These are phyloP conservation scores for Holcopasites calliopsidis DNA, from an alignment of 1,140 invertebrate genomes.

Conservation along the genomic window DNA sequence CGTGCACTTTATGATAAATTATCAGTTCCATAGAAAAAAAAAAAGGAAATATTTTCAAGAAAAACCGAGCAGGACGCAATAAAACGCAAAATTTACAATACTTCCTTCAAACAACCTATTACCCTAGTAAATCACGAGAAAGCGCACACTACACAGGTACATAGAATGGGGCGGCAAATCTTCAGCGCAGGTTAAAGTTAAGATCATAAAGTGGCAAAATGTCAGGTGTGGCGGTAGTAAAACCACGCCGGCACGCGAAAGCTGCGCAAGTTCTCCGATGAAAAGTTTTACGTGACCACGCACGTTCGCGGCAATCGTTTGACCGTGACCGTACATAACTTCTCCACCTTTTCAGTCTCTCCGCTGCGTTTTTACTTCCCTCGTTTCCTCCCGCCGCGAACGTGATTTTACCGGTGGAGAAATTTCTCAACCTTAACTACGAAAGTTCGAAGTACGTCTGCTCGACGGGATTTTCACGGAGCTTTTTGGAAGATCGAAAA, in stretches of 20 bases:
- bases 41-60: too few species aligned
- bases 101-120: too few species aligned
- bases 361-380: neutral
- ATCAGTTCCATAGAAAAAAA: too few species aligned
- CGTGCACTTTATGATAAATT: too few species aligned
- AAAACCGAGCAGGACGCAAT: too few species aligned
- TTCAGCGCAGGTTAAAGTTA: neutral
- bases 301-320: neutral
- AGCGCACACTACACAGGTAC: too few species aligned
- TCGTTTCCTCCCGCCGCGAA: neutral
- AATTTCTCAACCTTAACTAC: neutral
- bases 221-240: neutral
- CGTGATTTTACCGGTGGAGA: too few species aligned
- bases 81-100: too few species aligned
- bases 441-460: neutral
- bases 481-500: neutral
- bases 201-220: neutral
- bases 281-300: slow-evolving; percentile 24
- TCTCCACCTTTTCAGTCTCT: neutral
- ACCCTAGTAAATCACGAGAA: too few species aligned
- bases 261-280: neutral
- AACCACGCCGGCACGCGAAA: neutral
- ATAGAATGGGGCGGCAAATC: too few species aligned
- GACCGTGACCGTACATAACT: slow-evolving; percentile 32
- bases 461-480: neutral